Evolutionary conservation across 2,888 invertebrate species (phyloP).

Genomic region (Drosophila kanekoi): DNA sequence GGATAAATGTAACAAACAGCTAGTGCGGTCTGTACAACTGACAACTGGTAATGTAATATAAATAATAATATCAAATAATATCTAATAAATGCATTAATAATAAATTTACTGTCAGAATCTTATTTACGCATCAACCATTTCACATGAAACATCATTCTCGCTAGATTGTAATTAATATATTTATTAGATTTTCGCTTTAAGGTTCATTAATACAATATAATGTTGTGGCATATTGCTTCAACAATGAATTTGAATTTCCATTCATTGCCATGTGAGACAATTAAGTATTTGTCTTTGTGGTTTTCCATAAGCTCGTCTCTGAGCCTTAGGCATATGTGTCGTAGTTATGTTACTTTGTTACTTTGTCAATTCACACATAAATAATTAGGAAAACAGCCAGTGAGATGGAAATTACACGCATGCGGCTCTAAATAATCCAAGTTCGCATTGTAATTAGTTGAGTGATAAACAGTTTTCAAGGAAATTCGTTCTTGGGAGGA

Average conservation of each 20-base stretch:
- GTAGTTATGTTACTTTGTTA: slow-evolving; percentile 20
- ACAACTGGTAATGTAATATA: neutral
- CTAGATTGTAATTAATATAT: neutral
- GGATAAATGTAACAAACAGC: too few species aligned
- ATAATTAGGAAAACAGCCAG: slow-evolving; percentile 15
- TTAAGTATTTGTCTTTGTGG: neutral
- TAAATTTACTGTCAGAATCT: neutral
- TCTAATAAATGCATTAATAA: neutral
- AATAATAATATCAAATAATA: too few species aligned
- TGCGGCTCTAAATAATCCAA: neutral
- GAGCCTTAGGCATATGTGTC: neutral
- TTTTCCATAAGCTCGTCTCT: neutral
- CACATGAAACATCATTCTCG: neutral
- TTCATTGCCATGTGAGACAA: neutral
- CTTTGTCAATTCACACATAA: slow-evolving; percentile 12
- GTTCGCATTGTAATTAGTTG: slow-evolving; percentile 17
- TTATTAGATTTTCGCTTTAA: neutral
- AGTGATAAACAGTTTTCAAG: slow-evolving; percentile 7
- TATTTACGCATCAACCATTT: neutral
- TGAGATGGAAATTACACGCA: neutral
- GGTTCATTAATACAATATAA: neutral
- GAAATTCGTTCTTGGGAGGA: neutral
- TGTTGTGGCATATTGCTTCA: neutral
- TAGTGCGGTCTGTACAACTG: too few species aligned
- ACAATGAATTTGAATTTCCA: neutral